Evolutionary conservation across 2,113 vertebrate species (phyloP).

Genomic region (Symphodus melops): DNA sequence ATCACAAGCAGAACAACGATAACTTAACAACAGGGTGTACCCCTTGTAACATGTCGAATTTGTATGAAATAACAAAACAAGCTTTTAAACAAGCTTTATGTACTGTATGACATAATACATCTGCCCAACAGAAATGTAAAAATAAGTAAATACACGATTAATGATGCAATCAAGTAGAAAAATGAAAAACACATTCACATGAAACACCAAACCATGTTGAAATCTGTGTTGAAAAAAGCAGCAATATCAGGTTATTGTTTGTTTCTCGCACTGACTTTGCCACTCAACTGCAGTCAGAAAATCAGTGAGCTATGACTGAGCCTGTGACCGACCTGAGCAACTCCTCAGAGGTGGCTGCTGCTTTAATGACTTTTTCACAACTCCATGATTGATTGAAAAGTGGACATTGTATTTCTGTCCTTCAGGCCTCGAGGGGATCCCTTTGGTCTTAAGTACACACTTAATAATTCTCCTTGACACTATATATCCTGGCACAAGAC

Average conservation of each 20-base stretch:
- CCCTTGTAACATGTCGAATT: not conserved
- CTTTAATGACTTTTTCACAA: constrained; percentile 7
- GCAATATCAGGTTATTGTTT: not conserved
- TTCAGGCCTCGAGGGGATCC: not conserved
- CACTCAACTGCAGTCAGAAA: not conserved
- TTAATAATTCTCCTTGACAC: not conserved
- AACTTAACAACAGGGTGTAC: not conserved
- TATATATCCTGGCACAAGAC: not conserved
- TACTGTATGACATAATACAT: not conserved
- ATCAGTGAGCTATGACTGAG: not conserved
- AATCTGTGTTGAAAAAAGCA: not conserved
- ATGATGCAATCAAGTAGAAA: not conserved
- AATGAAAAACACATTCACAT: too few relatives aligned
- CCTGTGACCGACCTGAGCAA: not conserved
- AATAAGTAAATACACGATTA: not conserved
- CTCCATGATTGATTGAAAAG: constrained; percentile 12
- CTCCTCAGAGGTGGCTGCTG: constrained; percentile 3
- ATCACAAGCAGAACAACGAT: not conserved
- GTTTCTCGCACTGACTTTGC: not conserved
- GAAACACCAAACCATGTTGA: too few relatives aligned
- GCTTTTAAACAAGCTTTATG: not conserved
- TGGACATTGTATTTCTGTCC: constrained; percentile 3
- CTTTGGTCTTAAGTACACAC: constrained; percentile 2
- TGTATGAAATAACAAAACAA: not conserved
- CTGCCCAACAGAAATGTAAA: too few relatives aligned